Evolutionary conservation across 92 coral and sea anemone genomes (phyloP).

Genomic region (Isaurus tuberculatus): DNA sequence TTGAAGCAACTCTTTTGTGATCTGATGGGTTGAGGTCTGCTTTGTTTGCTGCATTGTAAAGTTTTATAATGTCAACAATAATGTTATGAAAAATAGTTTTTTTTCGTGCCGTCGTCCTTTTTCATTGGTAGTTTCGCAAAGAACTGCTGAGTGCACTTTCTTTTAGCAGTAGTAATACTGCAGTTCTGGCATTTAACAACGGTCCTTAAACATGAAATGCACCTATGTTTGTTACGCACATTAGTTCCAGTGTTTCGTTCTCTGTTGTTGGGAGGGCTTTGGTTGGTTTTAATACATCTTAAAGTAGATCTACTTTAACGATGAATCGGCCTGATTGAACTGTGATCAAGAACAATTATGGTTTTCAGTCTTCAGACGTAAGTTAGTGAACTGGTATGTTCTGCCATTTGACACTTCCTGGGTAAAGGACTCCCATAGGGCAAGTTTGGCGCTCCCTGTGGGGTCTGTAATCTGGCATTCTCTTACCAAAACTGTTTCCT

Average conservation of each 20-base stretch:
- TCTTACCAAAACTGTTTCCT: constrained; percentile 16
- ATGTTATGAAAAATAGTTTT: not conserved
- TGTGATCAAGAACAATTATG: constrained; percentile 39
- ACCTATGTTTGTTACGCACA: too few species aligned
- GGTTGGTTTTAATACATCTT: constrained; percentile 42
- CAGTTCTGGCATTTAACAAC: constrained; percentile 3
- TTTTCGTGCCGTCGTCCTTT: not conserved
- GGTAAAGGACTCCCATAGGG: constrained; percentile 51
- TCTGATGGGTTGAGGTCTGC: too few species aligned
- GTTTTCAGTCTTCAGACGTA: constrained; percentile 50
- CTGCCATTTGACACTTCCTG: too few species aligned
- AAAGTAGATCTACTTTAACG: constrained; percentile 39
- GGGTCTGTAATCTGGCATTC: constrained; percentile 60
- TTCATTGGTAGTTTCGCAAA: constrained; percentile 24
- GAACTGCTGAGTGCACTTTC: constrained; percentile 9
- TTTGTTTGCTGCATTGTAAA: too few species aligned
- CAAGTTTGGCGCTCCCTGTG: constrained; percentile 49
- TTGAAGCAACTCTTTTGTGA: too few species aligned
- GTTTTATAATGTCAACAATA: constrained; percentile 12
- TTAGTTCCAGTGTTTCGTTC: too few species aligned
- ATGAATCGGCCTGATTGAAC: constrained; percentile 52
- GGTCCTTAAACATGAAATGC: not conserved
- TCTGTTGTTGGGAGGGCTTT: constrained; percentile 47
- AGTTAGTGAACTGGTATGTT: constrained; percentile 48
- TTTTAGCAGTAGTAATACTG: constrained; percentile 14